These are phyloP conservation scores for Sarcophaga rosellei DNA, from an alignment of 2,888 invertebrate genomes.

Conservation along the genomic window DNA sequence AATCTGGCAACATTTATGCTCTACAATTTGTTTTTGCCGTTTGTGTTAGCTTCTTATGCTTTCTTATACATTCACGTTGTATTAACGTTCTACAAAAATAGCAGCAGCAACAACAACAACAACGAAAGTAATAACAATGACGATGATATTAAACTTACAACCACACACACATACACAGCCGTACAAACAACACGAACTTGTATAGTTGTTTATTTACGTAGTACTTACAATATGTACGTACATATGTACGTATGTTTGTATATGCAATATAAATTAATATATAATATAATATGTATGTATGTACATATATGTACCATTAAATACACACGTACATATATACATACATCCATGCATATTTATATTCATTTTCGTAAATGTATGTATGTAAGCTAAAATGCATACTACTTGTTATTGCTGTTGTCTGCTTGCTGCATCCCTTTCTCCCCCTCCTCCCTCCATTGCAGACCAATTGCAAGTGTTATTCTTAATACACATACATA, in stretches of 20 bases:
- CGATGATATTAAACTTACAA: slow-evolving; percentile 65
- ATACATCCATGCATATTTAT: slow-evolving; percentile 25
- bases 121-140: slow-evolving; percentile 58
- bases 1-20: slow-evolving; percentile 52
- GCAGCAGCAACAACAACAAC: slow-evolving; percentile 37
- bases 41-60: slow-evolving; percentile 22
- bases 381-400: slow-evolving; percentile 66
- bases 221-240: slow-evolving; percentile 10
- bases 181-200: slow-evolving; percentile 18
- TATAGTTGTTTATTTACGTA: slow-evolving; percentile 19
- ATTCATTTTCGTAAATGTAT: slow-evolving; percentile 1
- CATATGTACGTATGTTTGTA: slow-evolving; percentile 1
- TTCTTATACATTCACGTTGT: neutral
- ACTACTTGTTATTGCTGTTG: slow-evolving; percentile 63
- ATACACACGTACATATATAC: slow-evolving; percentile 30
- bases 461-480: slow-evolving; percentile 28
- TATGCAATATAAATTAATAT: slow-evolving; percentile 39
- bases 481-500: slow-evolving; percentile 21
- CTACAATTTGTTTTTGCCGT: slow-evolving; percentile 13
- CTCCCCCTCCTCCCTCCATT: slow-evolving; percentile 7
- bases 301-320: slow-evolving; percentile 23
- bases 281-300: neutral
- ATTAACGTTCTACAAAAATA: slow-evolving; percentile 29
- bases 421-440: neutral
- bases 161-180: slow-evolving; percentile 39